Conservation (phyloP, 1,140 invertebrate genomes). For the Nasonia longicornis region DNA sequence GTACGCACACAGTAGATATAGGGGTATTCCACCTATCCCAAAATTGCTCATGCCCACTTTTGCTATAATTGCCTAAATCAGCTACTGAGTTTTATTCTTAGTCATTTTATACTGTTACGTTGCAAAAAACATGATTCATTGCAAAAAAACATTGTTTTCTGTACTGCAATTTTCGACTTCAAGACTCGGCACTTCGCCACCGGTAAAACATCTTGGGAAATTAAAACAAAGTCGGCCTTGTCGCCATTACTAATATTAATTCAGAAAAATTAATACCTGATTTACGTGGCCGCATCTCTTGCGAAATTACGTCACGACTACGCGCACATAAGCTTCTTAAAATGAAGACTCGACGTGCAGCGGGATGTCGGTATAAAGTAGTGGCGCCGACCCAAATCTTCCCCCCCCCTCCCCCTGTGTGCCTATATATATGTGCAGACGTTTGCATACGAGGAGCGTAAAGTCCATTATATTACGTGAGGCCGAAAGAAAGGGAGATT, state of each 20-base stretch:
- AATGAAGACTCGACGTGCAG: conserved; percentile 20
- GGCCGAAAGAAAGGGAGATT: neutral
- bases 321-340: conserved; percentile 34
- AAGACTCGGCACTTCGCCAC: no score
- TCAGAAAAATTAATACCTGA: neutral
- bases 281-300: neutral
- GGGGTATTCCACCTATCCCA: no score
- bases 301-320: neutral
- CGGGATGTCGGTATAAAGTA: neutral
- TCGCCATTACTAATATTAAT: neutral
- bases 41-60: no score
- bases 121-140: no score
- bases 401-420: no score
- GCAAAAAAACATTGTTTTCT: no score
- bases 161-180: no score
- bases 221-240: neutral
- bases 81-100: no score
- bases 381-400: conserved; percentile 32
- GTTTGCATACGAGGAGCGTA: neutral
- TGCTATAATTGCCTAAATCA: no score
- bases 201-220: no score
- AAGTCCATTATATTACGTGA: conserved; percentile 17
- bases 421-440: neutral
- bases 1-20: no score
- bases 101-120: no score